Percentiles rank a stretch among this genome's conserved stretches.
These are phyloP conservation scores for Cryptocheilus praepositus DNA, from an alignment of 2,888 invertebrate species.

Conservation along the genomic window DNA sequence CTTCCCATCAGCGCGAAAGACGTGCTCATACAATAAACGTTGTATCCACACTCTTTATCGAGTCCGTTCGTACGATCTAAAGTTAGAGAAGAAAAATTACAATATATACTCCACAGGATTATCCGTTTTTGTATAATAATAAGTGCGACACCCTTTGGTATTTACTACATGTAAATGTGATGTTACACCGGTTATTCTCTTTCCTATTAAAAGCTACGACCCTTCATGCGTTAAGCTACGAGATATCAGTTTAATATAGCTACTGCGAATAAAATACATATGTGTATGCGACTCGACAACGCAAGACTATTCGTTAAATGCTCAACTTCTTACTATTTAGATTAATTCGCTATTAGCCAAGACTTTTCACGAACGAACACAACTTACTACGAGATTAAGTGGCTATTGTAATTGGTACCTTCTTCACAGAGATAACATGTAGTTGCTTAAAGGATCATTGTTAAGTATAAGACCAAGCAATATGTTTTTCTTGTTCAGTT, in stretches of 20 bases:
- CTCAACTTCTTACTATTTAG: conserved; percentile 2
- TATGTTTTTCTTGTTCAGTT: no score
- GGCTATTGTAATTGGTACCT: no score
- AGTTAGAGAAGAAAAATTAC: conserved; percentile 4
- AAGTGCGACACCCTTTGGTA: conserved; percentile 48
- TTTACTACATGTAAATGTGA: conserved; percentile 38
- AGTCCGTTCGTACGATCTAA: conserved; percentile 3
- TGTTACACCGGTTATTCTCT: conserved; percentile 27
- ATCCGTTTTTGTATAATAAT: conserved; percentile 26
- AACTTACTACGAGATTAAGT: no score
- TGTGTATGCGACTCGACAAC: conserved; percentile 7
- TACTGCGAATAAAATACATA: conserved; percentile 18
- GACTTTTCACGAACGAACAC: neutral
- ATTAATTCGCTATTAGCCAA: neutral
- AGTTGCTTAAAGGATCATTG: no score
- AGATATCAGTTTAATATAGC: conserved; percentile 5
- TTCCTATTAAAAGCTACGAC: conserved; percentile 3
- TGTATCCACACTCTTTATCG: no score
- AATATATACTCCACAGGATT: no score
- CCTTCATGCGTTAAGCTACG: neutral
- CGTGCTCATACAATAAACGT: no score
- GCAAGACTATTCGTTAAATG: conserved; percentile 4
- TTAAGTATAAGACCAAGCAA: no score
- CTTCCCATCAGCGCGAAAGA: no score
- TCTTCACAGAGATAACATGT: no score